phyloP scores from a whole-genome alignment of 2,797 vertebrate genomes.

The Molossus alvarezi region DNA sequence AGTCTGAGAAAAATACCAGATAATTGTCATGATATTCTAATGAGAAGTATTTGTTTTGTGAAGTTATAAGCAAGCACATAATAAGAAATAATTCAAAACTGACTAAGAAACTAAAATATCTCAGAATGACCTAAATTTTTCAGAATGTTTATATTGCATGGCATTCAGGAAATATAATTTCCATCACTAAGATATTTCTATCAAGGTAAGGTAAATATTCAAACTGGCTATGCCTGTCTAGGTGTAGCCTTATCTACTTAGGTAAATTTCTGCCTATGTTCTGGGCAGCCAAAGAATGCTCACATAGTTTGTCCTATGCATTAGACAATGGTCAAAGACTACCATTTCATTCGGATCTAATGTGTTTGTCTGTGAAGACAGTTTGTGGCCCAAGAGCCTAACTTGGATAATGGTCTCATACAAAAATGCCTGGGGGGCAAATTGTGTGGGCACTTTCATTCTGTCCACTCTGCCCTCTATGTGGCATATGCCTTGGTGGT shows the following conservation, averaged over 20 bases:
- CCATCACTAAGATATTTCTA: conserved; percentile 23
- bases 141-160: not conserved
- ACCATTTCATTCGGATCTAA: not conserved
- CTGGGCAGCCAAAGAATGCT: not conserved
- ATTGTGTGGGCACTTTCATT: not conserved
- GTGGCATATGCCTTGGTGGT: not conserved
- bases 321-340: not conserved
- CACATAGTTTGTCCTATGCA: not conserved
- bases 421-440: not conserved
- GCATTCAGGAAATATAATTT: conserved; percentile 6
- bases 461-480: not conserved
- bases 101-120: conserved; percentile 19
- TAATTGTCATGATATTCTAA: conserved; percentile 38
- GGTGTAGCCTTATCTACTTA: not conserved
- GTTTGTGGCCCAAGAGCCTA: not conserved
- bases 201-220: conserved; percentile 9
- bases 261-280: not conserved
- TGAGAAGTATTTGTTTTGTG: not conserved
- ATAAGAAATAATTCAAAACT: not conserved
- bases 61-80: not conserved
- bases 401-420: not conserved
- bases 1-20: not conserved
- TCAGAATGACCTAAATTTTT: conserved; percentile 28
- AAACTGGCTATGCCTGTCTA: not conserved
- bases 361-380: not conserved